Percentiles rank a stretch among this genome's conserved stretches.
Conservation (phyloP, 2,113 vertebrate genomes). For the Aldabrachelys gigantea region DNA sequence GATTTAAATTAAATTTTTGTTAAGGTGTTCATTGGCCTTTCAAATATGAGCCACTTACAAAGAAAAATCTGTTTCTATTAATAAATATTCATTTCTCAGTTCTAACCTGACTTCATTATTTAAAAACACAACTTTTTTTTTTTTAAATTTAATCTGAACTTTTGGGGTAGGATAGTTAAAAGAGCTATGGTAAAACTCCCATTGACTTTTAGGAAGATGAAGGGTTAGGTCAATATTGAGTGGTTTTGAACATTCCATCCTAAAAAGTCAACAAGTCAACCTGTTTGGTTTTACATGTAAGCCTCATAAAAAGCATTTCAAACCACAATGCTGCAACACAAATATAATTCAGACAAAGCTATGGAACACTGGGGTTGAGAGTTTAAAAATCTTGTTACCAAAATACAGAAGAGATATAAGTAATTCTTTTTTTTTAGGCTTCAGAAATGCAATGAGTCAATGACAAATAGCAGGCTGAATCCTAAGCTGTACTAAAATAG, state of each 20-base stretch:
- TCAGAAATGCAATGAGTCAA: background rate
- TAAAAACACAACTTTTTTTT: background rate
- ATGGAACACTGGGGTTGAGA: background rate
- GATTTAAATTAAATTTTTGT: background rate
- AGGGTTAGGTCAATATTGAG: background rate
- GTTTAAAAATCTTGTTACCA: background rate
- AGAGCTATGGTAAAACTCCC: background rate
- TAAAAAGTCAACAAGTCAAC: background rate
- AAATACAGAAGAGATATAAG: background rate
- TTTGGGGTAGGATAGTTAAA: background rate
- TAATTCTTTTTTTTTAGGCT: background rate
- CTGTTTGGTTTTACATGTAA: background rate
- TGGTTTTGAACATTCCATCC: background rate
- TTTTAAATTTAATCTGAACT: background rate
- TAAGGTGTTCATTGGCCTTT: background rate
- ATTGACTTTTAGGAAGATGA: background rate
- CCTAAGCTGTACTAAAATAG: background rate
- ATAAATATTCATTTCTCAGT: background rate
- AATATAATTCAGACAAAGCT: background rate
- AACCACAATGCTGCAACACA: background rate
- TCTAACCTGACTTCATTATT: background rate
- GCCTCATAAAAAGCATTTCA: background rate
- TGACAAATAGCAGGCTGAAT: background rate
- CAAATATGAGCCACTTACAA: background rate
- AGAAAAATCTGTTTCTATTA: background rate